These are phyloP conservation scores for Conomelus anceps DNA, from an alignment of 2,888 invertebrate genomes.

Conservation along the genomic window DNA sequence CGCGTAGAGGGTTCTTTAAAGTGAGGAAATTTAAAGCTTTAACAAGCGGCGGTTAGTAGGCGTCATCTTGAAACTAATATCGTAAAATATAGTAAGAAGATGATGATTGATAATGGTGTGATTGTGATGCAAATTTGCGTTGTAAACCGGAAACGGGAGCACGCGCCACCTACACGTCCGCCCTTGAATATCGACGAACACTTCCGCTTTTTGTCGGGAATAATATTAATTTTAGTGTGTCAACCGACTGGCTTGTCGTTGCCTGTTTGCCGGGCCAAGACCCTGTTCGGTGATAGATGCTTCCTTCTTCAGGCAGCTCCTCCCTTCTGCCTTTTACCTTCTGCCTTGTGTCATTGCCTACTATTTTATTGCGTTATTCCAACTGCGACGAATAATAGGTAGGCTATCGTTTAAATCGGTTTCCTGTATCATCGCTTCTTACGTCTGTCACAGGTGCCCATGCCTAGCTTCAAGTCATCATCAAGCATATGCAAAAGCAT, in stretches of 20 bases:
- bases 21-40: no score
- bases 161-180: slow-evolving; percentile 13
- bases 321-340: background rate
- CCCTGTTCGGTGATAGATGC: background rate
- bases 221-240: slow-evolving; percentile 22
- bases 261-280: no score
- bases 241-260: background rate
- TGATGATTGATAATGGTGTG: background rate
- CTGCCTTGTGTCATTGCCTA: background rate
- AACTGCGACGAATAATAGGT: no score
- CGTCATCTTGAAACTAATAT: background rate
- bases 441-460: background rate
- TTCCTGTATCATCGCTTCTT: background rate
- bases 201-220: slow-evolving; percentile 22
- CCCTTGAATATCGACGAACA: slow-evolving; percentile 21
- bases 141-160: slow-evolving; percentile 1
- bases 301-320: background rate
- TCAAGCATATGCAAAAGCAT: no score
- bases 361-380: background rate
- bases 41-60: no score
- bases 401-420: no score
- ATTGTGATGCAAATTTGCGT: background rate
- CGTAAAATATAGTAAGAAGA: background rate
- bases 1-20: no score
- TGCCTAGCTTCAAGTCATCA: background rate